Evolutionary conservation across 1,140 invertebrate species (phyloP).

Genomic region (Papilio polytes): DNA sequence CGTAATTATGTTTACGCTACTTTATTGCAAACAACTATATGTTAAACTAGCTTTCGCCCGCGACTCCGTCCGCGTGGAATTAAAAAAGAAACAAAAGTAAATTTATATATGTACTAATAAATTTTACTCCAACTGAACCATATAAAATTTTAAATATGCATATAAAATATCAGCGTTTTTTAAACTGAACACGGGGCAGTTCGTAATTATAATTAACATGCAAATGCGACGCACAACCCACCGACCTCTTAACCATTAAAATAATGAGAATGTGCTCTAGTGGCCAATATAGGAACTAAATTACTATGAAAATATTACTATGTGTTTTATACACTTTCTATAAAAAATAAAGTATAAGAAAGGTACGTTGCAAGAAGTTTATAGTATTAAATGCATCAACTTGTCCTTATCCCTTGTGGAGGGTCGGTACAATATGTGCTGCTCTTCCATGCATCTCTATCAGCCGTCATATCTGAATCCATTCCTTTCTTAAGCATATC

Average conservation of each 20-base stretch:
- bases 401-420: too few species aligned
- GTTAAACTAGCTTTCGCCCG: too few species aligned
- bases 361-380: too few species aligned
- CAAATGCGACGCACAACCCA: neutral
- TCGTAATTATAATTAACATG: constrained; percentile 1
- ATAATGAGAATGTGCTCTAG: neutral
- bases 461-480: too few species aligned
- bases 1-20: neutral
- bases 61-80: too few species aligned
- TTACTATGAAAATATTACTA: neutral
- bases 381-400: too few species aligned
- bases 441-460: too few species aligned
- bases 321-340: neutral
- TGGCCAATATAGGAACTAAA: constrained; percentile 7
- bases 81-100: too few species aligned
- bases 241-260: constrained; percentile 2
- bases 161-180: constrained; percentile 13
- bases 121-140: neutral
- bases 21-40: too few species aligned
- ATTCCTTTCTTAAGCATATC: too few species aligned
- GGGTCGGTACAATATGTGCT: too few species aligned
- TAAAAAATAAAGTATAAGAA: too few species aligned
- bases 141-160: neutral
- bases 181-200: constrained; percentile 9
- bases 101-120: neutral